These are phyloP conservation scores for Ametastegia equiseti DNA, from an alignment of 2,888 invertebrate genomes.

Conservation along the genomic window DNA sequence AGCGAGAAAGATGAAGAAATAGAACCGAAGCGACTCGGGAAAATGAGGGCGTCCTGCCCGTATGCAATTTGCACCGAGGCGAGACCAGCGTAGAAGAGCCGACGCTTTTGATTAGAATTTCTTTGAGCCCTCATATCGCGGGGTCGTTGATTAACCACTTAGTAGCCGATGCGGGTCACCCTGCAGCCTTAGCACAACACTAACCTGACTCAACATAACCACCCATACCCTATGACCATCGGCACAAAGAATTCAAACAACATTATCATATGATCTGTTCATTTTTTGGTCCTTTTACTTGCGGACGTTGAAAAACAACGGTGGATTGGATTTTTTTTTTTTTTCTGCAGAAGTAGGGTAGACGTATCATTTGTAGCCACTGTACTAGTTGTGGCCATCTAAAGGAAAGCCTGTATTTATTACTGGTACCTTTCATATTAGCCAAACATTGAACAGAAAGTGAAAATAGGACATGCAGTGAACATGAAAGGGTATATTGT, in stretches of 20 bases:
- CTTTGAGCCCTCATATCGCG: constrained; percentile 66
- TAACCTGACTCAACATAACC: not conserved
- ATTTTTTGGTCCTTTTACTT: not conserved
- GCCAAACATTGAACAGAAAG: no score
- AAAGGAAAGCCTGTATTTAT: no score
- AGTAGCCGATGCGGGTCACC: constrained; percentile 45
- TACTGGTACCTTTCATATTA: no score
- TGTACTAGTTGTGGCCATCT: no score
- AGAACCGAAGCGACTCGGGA: not conserved
- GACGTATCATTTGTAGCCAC: no score
- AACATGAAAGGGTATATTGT: no score
- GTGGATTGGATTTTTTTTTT: no score
- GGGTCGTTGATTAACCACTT: constrained; percentile 30
- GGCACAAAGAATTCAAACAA: not conserved
- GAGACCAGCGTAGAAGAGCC: constrained; percentile 29
- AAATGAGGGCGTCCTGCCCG: constrained; percentile 44
- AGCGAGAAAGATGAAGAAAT: not conserved
- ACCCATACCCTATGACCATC: not conserved
- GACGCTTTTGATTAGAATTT: constrained; percentile 69
- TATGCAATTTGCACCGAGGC: constrained; percentile 42
- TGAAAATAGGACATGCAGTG: no score
- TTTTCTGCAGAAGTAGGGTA: no score
- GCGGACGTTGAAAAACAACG: not conserved
- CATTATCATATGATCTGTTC: not conserved
- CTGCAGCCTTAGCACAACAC: constrained; percentile 8